Conservation (phyloP, 2,888 invertebrate genomes). For the Bimastos eiseni region DNA sequence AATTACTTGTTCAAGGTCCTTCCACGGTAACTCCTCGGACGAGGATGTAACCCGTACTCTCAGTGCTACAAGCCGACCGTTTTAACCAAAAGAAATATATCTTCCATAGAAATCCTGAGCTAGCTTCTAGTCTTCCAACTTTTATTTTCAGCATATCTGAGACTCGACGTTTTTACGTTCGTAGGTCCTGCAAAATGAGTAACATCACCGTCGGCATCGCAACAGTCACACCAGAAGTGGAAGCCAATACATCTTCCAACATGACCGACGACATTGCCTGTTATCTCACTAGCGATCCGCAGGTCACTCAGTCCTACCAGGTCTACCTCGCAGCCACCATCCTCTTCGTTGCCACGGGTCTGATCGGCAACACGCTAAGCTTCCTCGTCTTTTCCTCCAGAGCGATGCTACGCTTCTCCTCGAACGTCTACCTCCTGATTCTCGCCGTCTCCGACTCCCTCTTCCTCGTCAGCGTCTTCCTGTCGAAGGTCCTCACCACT, state of each 20-base stretch:
- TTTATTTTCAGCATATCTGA: neutral
- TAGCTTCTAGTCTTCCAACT: neutral
- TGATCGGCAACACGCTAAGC: conserved; percentile 44
- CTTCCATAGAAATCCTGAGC: neutral
- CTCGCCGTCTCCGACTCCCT: conserved; percentile 46
- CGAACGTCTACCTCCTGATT: conserved; percentile 46
- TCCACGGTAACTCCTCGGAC: too few species aligned
- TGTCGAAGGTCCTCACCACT: conserved; percentile 41
- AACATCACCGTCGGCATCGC: neutral
- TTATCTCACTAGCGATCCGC: neutral
- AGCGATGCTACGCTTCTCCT: conserved; percentile 44
- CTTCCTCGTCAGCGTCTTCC: conserved; percentile 44
- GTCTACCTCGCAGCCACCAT: conserved; percentile 18
- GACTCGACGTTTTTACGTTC: neutral
- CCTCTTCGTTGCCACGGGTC: conserved; percentile 32
- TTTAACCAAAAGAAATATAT: neutral
- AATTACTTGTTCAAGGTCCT: too few species aligned
- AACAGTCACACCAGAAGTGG: conserved; percentile 14
- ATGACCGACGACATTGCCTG: conserved; percentile 3
- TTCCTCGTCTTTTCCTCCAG: conserved; percentile 44
- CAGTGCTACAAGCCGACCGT: too few species aligned
- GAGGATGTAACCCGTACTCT: too few species aligned
- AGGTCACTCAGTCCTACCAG: neutral
- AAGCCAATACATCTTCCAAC: neutral
- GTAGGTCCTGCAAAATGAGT: neutral